Evolutionary conservation across 2,888 invertebrate species (phyloP).

Genomic region (Caenorhabditis panamensis): DNA sequence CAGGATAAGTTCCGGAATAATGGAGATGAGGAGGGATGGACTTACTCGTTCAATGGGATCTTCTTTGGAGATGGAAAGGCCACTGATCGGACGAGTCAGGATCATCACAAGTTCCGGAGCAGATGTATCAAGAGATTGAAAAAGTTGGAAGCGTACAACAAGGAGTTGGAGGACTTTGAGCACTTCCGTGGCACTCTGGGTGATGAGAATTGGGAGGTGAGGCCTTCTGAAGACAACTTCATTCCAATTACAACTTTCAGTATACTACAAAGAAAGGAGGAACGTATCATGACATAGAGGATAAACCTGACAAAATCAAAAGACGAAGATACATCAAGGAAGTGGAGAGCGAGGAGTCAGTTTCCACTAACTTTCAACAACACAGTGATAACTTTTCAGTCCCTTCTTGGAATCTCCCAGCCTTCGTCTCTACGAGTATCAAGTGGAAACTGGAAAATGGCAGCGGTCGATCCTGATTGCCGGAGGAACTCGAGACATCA

Average conservation of each 20-base stretch:
- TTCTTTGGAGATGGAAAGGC: constrained; percentile 68
- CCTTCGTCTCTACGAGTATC: constrained; percentile 74
- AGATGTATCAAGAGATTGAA: constrained; percentile 37
- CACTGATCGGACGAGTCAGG: constrained; percentile 43
- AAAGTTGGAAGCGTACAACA: constrained; percentile 31
- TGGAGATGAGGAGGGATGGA: constrained; percentile 77
- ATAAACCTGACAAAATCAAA: constrained; percentile 59
- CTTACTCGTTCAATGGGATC: constrained; percentile 67
- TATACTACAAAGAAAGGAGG: constrained; percentile 65
- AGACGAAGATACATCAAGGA: constrained; percentile 71
- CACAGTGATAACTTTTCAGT: constrained; percentile 9
- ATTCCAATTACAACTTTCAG: too few relatives aligned
- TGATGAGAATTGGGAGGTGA: constrained; percentile 61
- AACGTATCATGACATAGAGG: constrained; percentile 65
- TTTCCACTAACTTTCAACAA: constrained; percentile 3
- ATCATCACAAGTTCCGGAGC: constrained; percentile 44
- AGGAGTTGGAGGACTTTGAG: constrained; percentile 46
- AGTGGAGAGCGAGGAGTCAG: constrained; percentile 52
- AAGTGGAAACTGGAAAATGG: constrained; percentile 66
- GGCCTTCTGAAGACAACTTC: background rate
- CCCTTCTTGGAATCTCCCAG: background rate
- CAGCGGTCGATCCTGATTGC: constrained; percentile 57
- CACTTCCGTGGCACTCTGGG: constrained; percentile 31
- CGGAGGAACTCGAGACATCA: constrained; percentile 68
- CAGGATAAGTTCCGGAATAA: constrained; percentile 70